Conservation (phyloP, 23 tunicate species). For the Ciona savignyi region DNA sequence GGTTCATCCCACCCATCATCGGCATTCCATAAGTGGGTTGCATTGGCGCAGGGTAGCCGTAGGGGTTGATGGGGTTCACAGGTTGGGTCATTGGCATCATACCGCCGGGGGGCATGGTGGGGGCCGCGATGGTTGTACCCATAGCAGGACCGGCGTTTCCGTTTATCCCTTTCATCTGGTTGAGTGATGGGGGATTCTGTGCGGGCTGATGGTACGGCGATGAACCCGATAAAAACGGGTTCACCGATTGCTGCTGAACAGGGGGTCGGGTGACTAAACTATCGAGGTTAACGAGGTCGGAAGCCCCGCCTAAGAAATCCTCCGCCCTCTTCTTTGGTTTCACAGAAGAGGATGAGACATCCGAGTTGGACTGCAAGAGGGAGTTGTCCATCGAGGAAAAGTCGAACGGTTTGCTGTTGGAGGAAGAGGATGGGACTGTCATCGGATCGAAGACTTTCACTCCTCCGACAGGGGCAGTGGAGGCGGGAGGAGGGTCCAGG, state of each 20-base stretch:
- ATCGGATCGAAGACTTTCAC: constrained; percentile 42
- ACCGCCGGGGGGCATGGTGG: constrained; percentile 2
- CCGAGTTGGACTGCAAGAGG: constrained; percentile 1
- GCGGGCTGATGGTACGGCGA: constrained; percentile 42
- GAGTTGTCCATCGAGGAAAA: constrained; percentile 26
- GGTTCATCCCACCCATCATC: background rate
- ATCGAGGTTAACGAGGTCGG: constrained; percentile 88
- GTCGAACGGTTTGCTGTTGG: constrained; percentile 30
- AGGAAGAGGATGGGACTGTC: background rate
- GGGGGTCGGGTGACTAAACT: constrained; percentile 77
- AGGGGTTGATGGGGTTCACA: background rate
- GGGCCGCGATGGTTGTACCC: constrained; percentile 45
- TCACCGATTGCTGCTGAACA: constrained; percentile 40
- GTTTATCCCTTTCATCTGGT: constrained; percentile 52
- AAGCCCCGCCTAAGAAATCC: constrained; percentile 82
- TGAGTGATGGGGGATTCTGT: constrained; percentile 28
- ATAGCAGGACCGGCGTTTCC: constrained; percentile 21
- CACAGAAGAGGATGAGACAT: background rate
- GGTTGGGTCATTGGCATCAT: constrained; percentile 19
- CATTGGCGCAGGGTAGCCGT: constrained; percentile 5
- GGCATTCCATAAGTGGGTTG: constrained; percentile 9
- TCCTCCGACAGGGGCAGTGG: background rate
- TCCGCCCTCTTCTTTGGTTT: constrained; percentile 65
- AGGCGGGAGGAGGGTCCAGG: constrained; percentile 6
- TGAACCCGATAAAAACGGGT: constrained; percentile 57